Evolutionary conservation across 2,113 vertebrate species (phyloP), one percentile per base, ranked within the genome.

Genomic region (Talpa occidentalis): DNA sequence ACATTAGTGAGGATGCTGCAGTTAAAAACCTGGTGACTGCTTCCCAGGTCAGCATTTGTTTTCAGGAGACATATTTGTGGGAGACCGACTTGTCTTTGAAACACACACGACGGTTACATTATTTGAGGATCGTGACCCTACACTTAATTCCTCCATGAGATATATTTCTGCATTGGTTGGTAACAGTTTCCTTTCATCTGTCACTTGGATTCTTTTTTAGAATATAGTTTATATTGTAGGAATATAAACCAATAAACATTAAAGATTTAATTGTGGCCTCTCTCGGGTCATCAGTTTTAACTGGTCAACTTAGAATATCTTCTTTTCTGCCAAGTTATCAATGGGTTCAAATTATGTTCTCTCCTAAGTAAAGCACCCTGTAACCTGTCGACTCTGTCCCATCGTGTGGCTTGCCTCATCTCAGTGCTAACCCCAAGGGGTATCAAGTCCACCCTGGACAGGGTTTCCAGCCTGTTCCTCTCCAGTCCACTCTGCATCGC

Each of bases 401-500:
- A 11, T 21, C 24, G 24, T 28, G 11, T 16, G 35, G 8, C 30
- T 47, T 66, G 44, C 19, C 49, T 0, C 44, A 26, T 30, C 32
- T 30, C 56, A 17, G 10, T n/a, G 7, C 40, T 16, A 19, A 3
- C 9, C 4, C n/a, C 22, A 42, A 1, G 37, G 19, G 0, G 0
- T 26, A 0, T 22, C 8, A 79, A 59, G 66, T 22, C 47, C n/a
- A 66, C 40, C 14, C 5, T 17, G 16, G 26, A 21, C 19, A 44
- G 10, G 49, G 32, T 78, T 84, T 47, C 72, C 6, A 37, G 77
- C 15, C 35, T 12, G 17, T 3, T 28, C 1, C 3, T 14, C 28
- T 42, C 44, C 21, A 42, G 47, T 42, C 30, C 30, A 19, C 60
- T 74, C 16, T 44, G n/a, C 0, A 11, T 19, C 7, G 1, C 77